Conservation (phyloP, 2,113 vertebrate genomes). For the Dendropsophus ebraccatus region DNA sequence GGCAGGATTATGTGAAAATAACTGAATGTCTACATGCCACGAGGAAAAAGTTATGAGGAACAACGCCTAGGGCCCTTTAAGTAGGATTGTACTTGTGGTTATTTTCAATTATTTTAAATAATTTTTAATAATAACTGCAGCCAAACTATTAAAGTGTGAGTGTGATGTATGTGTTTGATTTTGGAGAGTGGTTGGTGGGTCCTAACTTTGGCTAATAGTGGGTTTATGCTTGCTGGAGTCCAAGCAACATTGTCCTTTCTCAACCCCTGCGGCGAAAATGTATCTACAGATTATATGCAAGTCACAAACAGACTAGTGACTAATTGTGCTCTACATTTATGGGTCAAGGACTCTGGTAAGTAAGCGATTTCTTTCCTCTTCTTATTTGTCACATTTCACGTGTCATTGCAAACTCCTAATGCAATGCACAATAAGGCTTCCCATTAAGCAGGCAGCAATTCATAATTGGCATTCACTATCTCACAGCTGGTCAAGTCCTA, state of each 20-base stretch:
- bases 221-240: background rate
- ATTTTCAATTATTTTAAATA: too few relatives aligned
- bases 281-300: background rate
- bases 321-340: background rate
- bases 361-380: background rate
- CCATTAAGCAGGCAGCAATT: slow-evolving; percentile 15
- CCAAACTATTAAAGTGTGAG: background rate
- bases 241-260: background rate
- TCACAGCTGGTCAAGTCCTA: slow-evolving; percentile 29
- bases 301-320: background rate
- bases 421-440: background rate
- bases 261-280: background rate
- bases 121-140: too few relatives aligned
- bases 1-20: too few relatives aligned
- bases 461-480: slow-evolving; percentile 20
- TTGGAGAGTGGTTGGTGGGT: background rate
- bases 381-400: background rate
- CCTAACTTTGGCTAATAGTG: background rate
- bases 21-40: too few relatives aligned
- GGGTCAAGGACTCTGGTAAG: background rate
- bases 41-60: too few relatives aligned
- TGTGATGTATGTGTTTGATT: background rate
- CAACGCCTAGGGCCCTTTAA: too few relatives aligned
- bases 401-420: background rate
- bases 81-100: background rate